Conservation (phyloP, 2,888 invertebrate genomes). For the Piscicola geometra region DNA sequence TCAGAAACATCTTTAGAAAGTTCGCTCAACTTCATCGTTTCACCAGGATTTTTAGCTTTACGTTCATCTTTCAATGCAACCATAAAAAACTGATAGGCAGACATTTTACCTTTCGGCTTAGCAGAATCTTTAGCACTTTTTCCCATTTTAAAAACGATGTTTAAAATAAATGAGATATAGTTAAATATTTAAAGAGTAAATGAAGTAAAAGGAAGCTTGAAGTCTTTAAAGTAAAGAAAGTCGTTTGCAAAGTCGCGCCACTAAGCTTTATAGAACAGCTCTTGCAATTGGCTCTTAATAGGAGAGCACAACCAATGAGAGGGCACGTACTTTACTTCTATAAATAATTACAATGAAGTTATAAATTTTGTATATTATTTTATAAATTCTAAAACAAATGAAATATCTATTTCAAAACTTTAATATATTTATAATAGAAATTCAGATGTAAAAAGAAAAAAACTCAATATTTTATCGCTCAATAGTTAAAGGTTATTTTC, state of each 20-base stretch:
- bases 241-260: slow-evolving; percentile 11
- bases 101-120: slow-evolving; percentile 27
- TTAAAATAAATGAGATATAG: not conserved
- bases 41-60: slow-evolving; percentile 28
- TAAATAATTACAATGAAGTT: too few relatives aligned
- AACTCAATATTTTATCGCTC: too few relatives aligned
- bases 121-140: slow-evolving; percentile 25
- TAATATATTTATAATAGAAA: too few relatives aligned
- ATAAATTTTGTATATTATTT: too few relatives aligned
- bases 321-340: too few relatives aligned
- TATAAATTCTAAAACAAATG: too few relatives aligned
- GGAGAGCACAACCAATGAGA: not conserved
- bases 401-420: too few relatives aligned
- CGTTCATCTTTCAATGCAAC: slow-evolving; percentile 16
- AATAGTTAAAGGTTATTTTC: too few relatives aligned
- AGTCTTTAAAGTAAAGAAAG: not conserved
- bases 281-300: not conserved
- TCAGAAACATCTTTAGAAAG: slow-evolving; percentile 28
- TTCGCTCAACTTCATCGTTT: not conserved
- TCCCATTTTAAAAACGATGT: slow-evolving; percentile 23
- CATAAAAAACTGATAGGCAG: slow-evolving; percentile 31
- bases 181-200: not conserved
- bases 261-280: not conserved
- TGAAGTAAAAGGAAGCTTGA: not conserved
- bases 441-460: too few relatives aligned